Base-by-base conservation (phyloP, 53 echinoderm and acorn worm genomes). In the Hippasteria phrygiana region DNA sequence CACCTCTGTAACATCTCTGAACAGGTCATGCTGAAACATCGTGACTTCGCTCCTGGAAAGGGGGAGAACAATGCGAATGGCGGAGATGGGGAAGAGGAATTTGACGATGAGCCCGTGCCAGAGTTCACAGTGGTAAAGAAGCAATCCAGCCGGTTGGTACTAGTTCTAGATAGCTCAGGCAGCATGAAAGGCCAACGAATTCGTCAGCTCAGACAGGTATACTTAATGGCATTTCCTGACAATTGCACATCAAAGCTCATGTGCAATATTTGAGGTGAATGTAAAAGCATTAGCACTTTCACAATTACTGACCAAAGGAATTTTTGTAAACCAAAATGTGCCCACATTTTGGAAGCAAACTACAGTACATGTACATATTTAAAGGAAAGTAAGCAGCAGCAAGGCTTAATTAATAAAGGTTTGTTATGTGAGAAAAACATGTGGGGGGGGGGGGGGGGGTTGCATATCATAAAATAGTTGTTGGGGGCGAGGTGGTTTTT, bases 161-260 rank as follows among this genome's bases (percentile, higher is more conserved):
- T 97, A 12, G 97, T 97, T 2, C 75, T 97, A 17, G 97, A 97
- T 46, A 83, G 67, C 31, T 97, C 97, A 1, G 97, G 95, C 3
- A 97, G 97, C 50, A 97, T 97, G 97, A 86, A 91, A 29, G 95
- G 92, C 1, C 92, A 97, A 36, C 32, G 91, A 55, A 29, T 95
- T 11, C 64, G 70, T 13, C 91, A 90, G n/a, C 90, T 97, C 0
- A 83, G 94, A 72, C 94, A 95, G 95, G 97, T 97, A 78, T 32
- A 78, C 22, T 6, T 22, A 9, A 12, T 41, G 26, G 20, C 7
- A n/a, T n/a, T n/a, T n/a, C n/a, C 0, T 78, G 94, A 72, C 94
- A 95, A 94, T 95, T 97, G 74, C 39, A 78, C 22, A 20, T 22
- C 3, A 12, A 18, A 16, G 20, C 7, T 8, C 17, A 9, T 7